Conservation (phyloP, 1,140 invertebrate genomes). For the Bombus fervidus region DNA sequence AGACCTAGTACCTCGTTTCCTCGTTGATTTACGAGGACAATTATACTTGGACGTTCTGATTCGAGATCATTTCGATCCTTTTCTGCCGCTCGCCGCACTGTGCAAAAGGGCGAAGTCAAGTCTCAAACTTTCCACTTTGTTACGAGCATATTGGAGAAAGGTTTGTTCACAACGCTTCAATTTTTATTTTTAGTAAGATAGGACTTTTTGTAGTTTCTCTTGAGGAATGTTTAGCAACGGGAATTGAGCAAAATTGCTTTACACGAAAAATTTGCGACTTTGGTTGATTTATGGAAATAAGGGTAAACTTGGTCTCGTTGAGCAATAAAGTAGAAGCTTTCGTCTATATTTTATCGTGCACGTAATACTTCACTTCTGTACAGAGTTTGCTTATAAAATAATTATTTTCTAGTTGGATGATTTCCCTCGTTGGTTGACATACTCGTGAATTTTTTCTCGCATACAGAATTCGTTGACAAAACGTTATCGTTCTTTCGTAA, state of each 20-base stretch:
- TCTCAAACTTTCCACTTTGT: background rate
- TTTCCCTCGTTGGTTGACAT: background rate
- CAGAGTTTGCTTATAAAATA: background rate
- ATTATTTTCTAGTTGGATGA: background rate
- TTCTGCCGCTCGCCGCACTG: too few species aligned
- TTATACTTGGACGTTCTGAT: too few species aligned
- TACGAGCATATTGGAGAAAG: background rate
- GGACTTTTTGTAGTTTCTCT: background rate
- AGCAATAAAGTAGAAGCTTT: background rate
- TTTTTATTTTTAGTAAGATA: background rate
- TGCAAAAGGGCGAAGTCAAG: background rate
- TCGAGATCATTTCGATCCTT: too few species aligned
- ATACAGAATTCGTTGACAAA: background rate
- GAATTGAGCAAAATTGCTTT: background rate
- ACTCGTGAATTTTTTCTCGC: background rate
- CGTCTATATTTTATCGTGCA: background rate
- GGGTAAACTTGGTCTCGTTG: background rate
- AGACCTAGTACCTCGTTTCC: too few species aligned
- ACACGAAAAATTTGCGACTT: background rate
- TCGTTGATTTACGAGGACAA: too few species aligned
- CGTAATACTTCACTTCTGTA: background rate
- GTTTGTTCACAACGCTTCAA: background rate
- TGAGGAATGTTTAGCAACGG: background rate
- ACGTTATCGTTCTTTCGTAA: background rate
- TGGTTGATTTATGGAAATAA: background rate